A percentile compares a stretch with the other conserved stretches of the same genome.
Evolutionary conservation across 2,888 invertebrate genomes (phyloP).

Genomic region (Sarcophaga variegata): DNA sequence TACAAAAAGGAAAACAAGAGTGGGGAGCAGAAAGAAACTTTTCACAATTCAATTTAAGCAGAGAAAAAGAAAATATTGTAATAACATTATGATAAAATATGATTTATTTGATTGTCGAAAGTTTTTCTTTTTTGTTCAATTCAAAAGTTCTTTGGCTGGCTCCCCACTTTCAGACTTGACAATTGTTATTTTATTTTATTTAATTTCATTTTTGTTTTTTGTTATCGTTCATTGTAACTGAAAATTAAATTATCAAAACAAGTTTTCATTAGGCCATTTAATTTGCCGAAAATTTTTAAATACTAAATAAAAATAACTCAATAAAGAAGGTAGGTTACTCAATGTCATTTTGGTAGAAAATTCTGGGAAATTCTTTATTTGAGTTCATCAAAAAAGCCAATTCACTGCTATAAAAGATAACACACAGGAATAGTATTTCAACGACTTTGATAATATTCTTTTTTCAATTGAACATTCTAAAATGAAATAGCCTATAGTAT

Average conservation of each 20-base stretch:
- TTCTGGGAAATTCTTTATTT: no score
- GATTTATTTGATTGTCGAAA: conserved; percentile 38
- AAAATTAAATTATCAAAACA: conserved; percentile 10
- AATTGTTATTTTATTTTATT: not conserved
- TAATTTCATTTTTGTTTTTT: not conserved
- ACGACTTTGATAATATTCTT: no score
- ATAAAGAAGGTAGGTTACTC: no score
- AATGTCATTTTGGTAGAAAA: no score
- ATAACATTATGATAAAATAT: conserved; percentile 13
- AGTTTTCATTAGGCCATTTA: conserved; percentile 18
- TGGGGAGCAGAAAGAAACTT: conserved; percentile 28
- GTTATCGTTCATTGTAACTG: not conserved
- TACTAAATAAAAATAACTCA: not conserved
- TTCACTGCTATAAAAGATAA: no score
- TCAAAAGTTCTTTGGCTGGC: not conserved
- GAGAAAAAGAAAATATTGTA: not conserved
- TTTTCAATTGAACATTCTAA: no score
- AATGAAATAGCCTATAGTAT: no score
- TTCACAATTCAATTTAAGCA: conserved; percentile 28
- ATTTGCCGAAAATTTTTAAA: conserved; percentile 36
- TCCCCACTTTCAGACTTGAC: not conserved
- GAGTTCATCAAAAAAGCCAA: no score
- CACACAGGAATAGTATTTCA: no score
- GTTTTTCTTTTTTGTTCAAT: conserved; percentile 34
- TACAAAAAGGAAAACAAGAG: conserved; percentile 30